Evolutionary conservation across 1,140 invertebrate species (phyloP).

Genomic region (Brachionus plicatilis): DNA sequence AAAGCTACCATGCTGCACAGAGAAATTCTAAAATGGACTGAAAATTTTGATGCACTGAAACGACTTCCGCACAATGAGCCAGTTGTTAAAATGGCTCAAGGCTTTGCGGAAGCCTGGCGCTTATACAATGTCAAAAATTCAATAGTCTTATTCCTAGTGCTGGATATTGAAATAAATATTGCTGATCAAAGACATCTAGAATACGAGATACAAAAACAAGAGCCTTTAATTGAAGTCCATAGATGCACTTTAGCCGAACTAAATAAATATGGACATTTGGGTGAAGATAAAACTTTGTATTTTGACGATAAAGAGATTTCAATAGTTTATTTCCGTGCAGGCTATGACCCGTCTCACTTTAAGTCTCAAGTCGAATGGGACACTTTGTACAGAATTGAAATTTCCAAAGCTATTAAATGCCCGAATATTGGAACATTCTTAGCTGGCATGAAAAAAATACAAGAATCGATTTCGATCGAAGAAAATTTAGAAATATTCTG

Average conservation of each 20-base stretch:
- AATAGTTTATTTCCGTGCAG: constrained; percentile 85
- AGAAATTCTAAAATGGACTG: constrained; percentile 35
- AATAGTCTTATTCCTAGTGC: constrained; percentile 14
- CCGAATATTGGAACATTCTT: constrained; percentile 76
- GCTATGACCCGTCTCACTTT: constrained; percentile 80
- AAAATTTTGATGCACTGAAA: not conserved
- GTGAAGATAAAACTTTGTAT: not conserved
- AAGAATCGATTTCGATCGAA: constrained; percentile 11
- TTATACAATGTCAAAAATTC: not conserved
- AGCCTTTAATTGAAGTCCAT: not conserved
- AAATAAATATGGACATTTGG: not conserved
- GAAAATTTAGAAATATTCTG: not conserved
- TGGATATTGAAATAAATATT: constrained; percentile 32
- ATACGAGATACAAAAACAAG: constrained; percentile 16
- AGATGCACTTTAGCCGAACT: constrained; percentile 21
- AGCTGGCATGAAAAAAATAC: constrained; percentile 53
- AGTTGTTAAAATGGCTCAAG: constrained; percentile 34
- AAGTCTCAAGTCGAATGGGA: constrained; percentile 68
- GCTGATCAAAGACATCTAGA: constrained; percentile 36
- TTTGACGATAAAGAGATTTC: constrained; percentile 63
- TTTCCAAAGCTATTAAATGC: constrained; percentile 83
- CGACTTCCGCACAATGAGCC: constrained; percentile 21
- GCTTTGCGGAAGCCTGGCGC: not conserved
- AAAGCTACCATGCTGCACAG: not conserved
- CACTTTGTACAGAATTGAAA: constrained; percentile 75